Evolutionary conservation across 2,888 invertebrate species (phyloP).

Genomic region (Tachina fera): DNA sequence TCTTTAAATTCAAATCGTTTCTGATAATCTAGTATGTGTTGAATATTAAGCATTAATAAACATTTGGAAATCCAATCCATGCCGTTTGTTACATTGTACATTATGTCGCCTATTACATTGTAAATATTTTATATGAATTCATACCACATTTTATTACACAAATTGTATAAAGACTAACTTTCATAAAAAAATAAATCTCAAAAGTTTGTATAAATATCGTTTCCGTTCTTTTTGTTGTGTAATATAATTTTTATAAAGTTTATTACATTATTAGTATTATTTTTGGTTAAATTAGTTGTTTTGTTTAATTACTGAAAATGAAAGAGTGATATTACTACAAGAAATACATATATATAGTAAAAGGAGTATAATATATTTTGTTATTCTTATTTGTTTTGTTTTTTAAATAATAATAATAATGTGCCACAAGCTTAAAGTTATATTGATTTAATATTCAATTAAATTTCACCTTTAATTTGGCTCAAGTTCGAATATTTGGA

Average conservation of each 20-base stretch:
- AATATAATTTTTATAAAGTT: slow-evolving; percentile 1
- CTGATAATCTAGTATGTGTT: slow-evolving; percentile 33
- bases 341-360: not conserved
- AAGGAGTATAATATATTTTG: not conserved
- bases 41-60: not conserved
- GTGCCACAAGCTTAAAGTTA: too few species aligned
- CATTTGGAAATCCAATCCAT: not conserved
- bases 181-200: slow-evolving; percentile 28
- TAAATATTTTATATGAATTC: slow-evolving; percentile 24
- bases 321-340: not conserved
- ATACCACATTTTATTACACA: slow-evolving; percentile 16
- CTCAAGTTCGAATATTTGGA: too few species aligned
- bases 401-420: too few species aligned
- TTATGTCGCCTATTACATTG: slow-evolving; percentile 3
- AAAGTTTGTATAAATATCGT: slow-evolving; percentile 15
- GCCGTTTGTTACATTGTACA: not conserved
- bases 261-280: not conserved
- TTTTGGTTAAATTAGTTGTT: not conserved
- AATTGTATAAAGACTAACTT: not conserved
- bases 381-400: too few species aligned
- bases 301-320: not conserved
- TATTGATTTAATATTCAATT: too few species aligned
- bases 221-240: not conserved
- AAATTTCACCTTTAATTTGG: too few species aligned
- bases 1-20: slow-evolving; percentile 28